Base-by-base conservation (phyloP, 1,140 invertebrate genomes). In the Drosophila lacteicornis region DNA sequence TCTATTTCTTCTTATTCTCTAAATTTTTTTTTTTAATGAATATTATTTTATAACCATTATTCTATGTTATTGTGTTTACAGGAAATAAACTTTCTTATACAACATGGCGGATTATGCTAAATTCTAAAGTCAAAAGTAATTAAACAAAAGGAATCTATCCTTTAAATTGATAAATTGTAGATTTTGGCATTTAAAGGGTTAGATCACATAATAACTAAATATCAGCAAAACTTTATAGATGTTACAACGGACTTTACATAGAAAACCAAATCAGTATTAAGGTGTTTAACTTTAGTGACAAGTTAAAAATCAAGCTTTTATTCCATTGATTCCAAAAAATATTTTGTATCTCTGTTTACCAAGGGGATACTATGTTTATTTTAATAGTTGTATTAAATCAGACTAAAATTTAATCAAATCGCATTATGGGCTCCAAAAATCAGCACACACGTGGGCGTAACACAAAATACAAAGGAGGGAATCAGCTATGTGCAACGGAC, bases 401-500 rank as follows among this genome's bases (percentile, higher is more conserved):
- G 4, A 17, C 49, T 30, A 12, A 17, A 33, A 51, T 17, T 19
- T 19, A 13, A 36, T 19, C 9, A 19, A 19, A 8, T 49, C 11
- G 15, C 13, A n/a, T 27, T 27, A 27, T 11, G 25, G 15, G 2
- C 9, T 50, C 4, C 2, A 6, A 3, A 49, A 17, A 17, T 30
- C 25, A 17, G 4, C n/a, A 17, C 9, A 30, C 2, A 4, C 15
- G 4, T 1, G 13, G 15, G 8, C 19, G 19, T 36, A 55, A 38
- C 22, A 38, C 6, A 38, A 55, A 55, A 15, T 55, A 55, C 33
- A 55, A 55, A 15, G 17, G 38, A 38, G 12, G 33, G 33, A 38
- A 55, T 55, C 51, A 55, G 36, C 19, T 22, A 6, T 15, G 51
- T 55, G 51, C 33, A 55, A 55, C 51, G 33, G 17, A 38, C 33